These are phyloP conservation scores for Gymnoscopelus braueri DNA, from an alignment of 2,797 vertebrate genomes.

Conservation along the genomic window DNA sequence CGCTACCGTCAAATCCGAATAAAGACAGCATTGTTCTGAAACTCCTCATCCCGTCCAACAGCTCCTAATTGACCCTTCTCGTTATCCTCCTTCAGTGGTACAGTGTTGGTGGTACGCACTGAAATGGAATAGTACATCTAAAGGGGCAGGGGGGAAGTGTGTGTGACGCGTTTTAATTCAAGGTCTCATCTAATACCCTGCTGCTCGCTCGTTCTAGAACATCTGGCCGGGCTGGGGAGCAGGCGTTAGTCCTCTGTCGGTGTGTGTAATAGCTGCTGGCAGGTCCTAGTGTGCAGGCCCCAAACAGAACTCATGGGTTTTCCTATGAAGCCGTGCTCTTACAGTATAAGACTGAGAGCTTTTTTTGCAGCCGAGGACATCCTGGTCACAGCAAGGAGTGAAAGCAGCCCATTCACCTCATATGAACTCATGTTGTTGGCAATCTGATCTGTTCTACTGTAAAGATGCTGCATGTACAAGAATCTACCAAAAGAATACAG, in stretches of 20 bases:
- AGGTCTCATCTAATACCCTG: conserved; percentile 77
- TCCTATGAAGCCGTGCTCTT: conserved; percentile 27
- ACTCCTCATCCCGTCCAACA: conserved; percentile 56
- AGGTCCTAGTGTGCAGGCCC: conserved; percentile 43
- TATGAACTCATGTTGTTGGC: conserved; percentile 42
- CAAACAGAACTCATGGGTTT: conserved; percentile 39
- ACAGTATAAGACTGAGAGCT: conserved; percentile 1
- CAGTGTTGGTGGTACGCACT: conserved; percentile 77
- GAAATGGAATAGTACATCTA: conserved; percentile 77
- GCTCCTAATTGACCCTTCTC: conserved; percentile 74
- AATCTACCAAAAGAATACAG: neutral
- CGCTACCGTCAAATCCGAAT: conserved; percentile 57
- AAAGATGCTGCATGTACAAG: neutral
- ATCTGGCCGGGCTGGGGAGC: conserved; percentile 67
- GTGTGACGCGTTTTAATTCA: conserved; percentile 79
- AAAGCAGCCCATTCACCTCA: conserved; percentile 41
- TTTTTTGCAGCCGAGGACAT: conserved; percentile 26
- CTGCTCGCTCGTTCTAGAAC: conserved; percentile 64
- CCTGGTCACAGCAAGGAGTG: conserved; percentile 16
- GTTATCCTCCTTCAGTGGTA: conserved; percentile 62
- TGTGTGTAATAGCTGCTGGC: conserved; percentile 69
- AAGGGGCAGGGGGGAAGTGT: conserved; percentile 66
- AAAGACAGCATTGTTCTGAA: conserved; percentile 74
- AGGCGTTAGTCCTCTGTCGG: conserved; percentile 63
- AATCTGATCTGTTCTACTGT: neutral